These are phyloP conservation scores for Papilio xuthus DNA, from an alignment of 1,140 invertebrate species.

Conservation along the genomic window DNA sequence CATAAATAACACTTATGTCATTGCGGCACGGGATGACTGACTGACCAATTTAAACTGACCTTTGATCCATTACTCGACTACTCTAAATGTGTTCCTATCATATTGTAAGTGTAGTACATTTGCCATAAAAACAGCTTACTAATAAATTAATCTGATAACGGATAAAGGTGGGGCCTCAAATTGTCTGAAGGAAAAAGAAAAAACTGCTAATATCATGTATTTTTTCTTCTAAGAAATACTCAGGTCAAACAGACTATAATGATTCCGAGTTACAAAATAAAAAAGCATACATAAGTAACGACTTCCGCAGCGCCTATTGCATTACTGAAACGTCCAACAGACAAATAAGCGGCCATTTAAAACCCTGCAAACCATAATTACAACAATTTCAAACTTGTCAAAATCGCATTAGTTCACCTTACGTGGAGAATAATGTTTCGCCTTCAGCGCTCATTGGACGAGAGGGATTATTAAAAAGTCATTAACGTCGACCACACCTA, in stretches of 20 bases:
- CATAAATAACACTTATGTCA: conserved; percentile 79
- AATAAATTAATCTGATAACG: not conserved
- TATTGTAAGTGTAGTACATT: conserved; percentile 42
- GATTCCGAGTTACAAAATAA: not conserved
- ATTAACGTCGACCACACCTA: conserved; percentile 78
- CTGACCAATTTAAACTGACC: conserved; percentile 69
- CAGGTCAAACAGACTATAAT: conserved; percentile 11
- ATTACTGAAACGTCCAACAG: conserved; percentile 58
- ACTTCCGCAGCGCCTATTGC: conserved; percentile 61
- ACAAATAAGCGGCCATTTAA: conserved; percentile 71
- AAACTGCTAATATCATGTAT: not conserved
- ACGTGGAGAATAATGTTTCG: conserved; percentile 64
- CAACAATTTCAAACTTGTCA: conserved; percentile 80
- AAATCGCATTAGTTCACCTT: conserved; percentile 78
- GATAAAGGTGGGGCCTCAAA: not conserved
- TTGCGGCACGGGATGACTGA: conserved; percentile 56
- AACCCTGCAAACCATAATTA: conserved; percentile 74
- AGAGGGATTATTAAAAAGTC: conserved; percentile 79
- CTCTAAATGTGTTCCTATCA: conserved; percentile 30
- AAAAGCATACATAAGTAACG: conserved; percentile 47
- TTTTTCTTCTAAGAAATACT: not conserved
- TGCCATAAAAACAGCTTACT: conserved; percentile 39
- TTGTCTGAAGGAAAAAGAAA: not conserved
- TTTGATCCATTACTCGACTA: conserved; percentile 41
- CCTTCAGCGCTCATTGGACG: conserved; percentile 70